Evolutionary conservation across 2,888 invertebrate species (phyloP).

Genomic region (Dromius quadrimaculatus): DNA sequence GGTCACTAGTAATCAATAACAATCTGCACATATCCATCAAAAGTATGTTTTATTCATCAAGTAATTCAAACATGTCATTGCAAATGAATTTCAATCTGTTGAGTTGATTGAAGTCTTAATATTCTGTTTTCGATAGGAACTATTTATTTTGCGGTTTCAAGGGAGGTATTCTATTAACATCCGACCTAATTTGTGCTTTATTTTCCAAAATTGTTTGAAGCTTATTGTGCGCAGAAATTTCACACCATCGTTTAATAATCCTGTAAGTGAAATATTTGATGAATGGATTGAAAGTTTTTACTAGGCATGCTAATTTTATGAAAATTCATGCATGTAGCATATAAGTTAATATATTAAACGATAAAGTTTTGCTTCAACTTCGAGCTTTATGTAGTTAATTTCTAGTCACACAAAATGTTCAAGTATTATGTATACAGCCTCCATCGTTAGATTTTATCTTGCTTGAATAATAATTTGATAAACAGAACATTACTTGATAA

Average conservation of each 20-base stretch:
- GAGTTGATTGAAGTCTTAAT: too few species aligned
- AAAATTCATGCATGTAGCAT: not conserved
- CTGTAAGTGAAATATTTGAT: not conserved
- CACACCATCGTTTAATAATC: too few species aligned
- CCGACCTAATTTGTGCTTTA: too few species aligned
- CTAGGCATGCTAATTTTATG: not conserved
- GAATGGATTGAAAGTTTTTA: not conserved
- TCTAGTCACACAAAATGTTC: too few species aligned
- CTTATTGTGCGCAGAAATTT: too few species aligned
- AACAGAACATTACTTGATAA: too few species aligned
- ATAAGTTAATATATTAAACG: not conserved
- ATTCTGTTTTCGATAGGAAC: too few species aligned
- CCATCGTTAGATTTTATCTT: too few species aligned
- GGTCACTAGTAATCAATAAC: conserved; percentile 22
- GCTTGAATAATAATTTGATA: too few species aligned
- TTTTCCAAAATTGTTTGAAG: too few species aligned
- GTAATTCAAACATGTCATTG: conserved; percentile 27
- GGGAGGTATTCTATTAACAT: conserved; percentile 33
- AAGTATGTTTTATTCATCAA: conserved; percentile 34
- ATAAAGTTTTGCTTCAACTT: not conserved
- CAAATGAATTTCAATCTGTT: too few species aligned
- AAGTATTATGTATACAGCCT: too few species aligned
- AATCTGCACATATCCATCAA: not conserved
- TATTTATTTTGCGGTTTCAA: not conserved
- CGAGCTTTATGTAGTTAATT: not conserved